Evolutionary conservation across 2,888 invertebrate genomes (phyloP).

Genomic region (Nephrotoma flavescens): DNA sequence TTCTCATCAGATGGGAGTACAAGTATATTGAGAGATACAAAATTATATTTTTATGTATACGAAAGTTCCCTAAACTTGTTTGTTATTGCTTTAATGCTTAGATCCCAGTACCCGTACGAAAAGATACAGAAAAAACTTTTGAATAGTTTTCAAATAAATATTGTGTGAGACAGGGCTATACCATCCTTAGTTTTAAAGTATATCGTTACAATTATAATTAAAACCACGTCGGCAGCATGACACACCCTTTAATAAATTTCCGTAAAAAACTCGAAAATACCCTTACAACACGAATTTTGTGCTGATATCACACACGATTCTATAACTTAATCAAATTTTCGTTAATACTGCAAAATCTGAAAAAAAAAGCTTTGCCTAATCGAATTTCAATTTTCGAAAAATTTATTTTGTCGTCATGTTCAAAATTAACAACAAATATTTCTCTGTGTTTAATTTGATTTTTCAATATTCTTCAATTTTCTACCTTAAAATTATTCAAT

Average conservation of each 20-base stretch:
- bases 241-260: background rate
- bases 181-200: background rate
- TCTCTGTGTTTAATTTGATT: background rate
- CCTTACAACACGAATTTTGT: background rate
- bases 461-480: background rate
- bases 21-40: background rate
- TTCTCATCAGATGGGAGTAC: background rate
- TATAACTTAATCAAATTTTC: background rate
- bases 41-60: background rate
- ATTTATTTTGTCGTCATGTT: background rate
- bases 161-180: background rate
- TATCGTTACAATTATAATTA: background rate
- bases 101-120: background rate
- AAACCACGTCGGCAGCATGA: background rate
- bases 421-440: background rate
- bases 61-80: background rate
- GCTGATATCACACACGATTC: background rate
- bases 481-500: background rate
- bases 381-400: background rate
- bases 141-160: background rate
- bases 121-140: background rate
- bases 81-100: background rate
- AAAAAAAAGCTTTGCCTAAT: background rate
- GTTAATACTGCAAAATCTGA: background rate
- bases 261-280: background rate